Evolutionary conservation across 2,888 invertebrate species (phyloP).

Genomic region (Leptarthrus brevirostris): DNA sequence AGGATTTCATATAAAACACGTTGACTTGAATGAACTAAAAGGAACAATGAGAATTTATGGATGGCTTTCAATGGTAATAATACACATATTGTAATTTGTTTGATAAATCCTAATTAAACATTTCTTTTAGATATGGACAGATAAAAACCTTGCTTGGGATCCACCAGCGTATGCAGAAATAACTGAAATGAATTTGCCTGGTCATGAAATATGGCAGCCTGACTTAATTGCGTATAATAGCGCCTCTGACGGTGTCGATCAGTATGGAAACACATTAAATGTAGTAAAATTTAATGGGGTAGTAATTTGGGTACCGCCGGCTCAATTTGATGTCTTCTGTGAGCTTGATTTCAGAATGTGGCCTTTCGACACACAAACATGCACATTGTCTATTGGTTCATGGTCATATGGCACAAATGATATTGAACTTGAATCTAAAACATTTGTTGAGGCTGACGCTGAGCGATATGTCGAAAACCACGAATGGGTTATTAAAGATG

Average conservation of each 20-base stretch:
- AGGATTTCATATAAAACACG: conserved; percentile 70
- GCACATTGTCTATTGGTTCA: conserved; percentile 76
- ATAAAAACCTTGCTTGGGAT: conserved; percentile 81
- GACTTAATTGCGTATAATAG: conserved; percentile 80
- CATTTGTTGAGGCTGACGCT: conserved; percentile 51
- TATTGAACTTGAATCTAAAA: conserved; percentile 67
- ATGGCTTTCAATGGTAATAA: conserved; percentile 71
- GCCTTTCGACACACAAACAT: conserved; percentile 79
- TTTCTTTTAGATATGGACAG: conserved; percentile 76
- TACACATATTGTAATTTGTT: background rate
- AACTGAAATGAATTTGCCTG: conserved; percentile 71
- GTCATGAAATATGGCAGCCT: conserved; percentile 83
- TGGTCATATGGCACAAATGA: conserved; percentile 75
- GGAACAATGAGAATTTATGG: conserved; percentile 70
- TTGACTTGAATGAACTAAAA: conserved; percentile 72
- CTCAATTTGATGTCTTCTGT: conserved; percentile 74
- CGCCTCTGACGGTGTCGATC: conserved; percentile 72
- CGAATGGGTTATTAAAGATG: conserved; percentile 61
- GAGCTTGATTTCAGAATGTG: conserved; percentile 74
- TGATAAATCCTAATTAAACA: background rate
- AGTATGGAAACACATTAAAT: conserved; percentile 72
- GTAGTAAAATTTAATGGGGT: conserved; percentile 60
- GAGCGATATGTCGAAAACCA: conserved; percentile 56
- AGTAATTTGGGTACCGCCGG: conserved; percentile 69
- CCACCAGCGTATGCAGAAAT: conserved; percentile 74